A percentile compares a stretch with the other conserved stretches of the same genome.
These are phyloP conservation scores for Periophthalmodon schlosseri DNA, from an alignment of 2,113 vertebrate genomes.

Conservation along the genomic window DNA sequence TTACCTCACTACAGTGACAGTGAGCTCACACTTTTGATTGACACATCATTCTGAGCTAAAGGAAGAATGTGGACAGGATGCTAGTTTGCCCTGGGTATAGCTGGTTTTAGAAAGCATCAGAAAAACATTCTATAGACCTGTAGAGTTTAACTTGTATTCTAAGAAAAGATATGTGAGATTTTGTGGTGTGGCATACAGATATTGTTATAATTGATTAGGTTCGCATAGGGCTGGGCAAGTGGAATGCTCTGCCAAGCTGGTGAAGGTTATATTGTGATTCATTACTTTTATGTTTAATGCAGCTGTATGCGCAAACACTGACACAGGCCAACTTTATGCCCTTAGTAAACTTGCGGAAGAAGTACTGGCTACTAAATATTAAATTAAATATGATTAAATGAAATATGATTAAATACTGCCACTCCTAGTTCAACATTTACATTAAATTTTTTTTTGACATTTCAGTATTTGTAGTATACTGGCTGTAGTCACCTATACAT, in stretches of 20 bases:
- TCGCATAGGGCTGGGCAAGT: too few relatives aligned
- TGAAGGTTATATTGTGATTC: background rate
- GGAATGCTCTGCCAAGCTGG: too few relatives aligned
- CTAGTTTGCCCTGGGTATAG: slow-evolving; percentile 4
- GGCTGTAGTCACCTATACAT: too few relatives aligned
- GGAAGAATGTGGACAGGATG: background rate
- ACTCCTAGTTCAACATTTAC: too few relatives aligned
- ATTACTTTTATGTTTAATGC: background rate
- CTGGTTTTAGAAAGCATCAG: background rate
- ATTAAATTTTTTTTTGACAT: background rate
- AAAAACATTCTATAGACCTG: background rate
- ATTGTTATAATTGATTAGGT: background rate
- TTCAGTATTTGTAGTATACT: background rate
- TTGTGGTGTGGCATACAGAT: background rate
- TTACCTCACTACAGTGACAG: slow-evolving; percentile 23
- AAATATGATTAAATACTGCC: too few relatives aligned
- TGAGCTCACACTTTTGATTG: slow-evolving; percentile 28
- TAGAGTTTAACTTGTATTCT: background rate
- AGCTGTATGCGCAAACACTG: background rate
- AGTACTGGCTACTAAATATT: too few relatives aligned
- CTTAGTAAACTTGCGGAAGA: background rate
- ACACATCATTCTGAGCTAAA: slow-evolving; percentile 17
- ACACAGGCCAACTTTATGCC: background rate
- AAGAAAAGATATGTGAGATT: background rate
- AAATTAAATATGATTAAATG: too few relatives aligned